These are phyloP conservation scores for Rhegmatorhina hoffmannsi DNA, from an alignment of 2,113 vertebrate genomes.

Conservation along the genomic window DNA sequence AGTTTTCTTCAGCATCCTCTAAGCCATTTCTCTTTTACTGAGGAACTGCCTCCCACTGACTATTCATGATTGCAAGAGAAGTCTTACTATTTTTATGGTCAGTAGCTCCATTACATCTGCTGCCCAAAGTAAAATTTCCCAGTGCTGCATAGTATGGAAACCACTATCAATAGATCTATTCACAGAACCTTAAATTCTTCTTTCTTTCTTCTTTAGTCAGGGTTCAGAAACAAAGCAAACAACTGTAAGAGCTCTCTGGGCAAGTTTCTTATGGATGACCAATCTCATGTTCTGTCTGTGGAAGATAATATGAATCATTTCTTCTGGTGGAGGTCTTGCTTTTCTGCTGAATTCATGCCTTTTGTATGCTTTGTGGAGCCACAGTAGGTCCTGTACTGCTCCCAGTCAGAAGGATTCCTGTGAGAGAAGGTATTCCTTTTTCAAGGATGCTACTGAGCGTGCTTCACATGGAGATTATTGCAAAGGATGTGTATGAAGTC, in stretches of 20 bases:
- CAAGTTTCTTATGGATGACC: neutral
- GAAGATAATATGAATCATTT: neutral
- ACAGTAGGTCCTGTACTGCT: neutral
- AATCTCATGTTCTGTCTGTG: neutral
- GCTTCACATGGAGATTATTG: neutral
- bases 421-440: neutral
- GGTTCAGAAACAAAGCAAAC: neutral
- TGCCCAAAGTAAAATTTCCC: neutral
- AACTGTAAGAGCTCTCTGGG: neutral
- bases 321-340: neutral
- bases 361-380: neutral
- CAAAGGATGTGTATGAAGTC: neutral
- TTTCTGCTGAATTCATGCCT: neutral
- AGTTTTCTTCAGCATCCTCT: neutral
- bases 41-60: neutral
- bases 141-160: neutral
- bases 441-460: neutral
- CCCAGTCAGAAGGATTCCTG: neutral
- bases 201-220: neutral
- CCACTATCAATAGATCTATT: neutral
- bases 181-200: neutral
- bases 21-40: neutral
- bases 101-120: neutral
- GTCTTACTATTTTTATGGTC: neutral
- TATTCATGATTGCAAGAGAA: neutral